Percentiles rank a stretch among this genome's conserved stretches.
Evolutionary conservation across 2,797 vertebrate species (phyloP).

Genomic region (Propithecus perrieri): DNA sequence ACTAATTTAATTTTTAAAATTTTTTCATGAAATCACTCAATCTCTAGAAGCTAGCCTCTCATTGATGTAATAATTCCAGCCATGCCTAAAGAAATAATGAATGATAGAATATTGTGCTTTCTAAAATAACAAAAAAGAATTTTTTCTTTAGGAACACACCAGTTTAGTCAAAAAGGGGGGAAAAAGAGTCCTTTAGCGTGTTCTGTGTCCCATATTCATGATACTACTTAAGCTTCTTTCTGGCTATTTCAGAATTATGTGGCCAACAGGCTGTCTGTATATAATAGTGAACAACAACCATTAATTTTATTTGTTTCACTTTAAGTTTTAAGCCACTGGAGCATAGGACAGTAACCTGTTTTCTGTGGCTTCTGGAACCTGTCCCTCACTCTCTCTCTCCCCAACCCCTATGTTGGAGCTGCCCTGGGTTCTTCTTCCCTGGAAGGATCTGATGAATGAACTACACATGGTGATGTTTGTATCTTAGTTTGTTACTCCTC

Average conservation of each 20-base stretch:
- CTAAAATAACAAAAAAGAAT: background rate
- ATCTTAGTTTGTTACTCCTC: background rate
- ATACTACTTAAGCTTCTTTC: background rate
- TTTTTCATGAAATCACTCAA: background rate
- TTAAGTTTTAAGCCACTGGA: background rate
- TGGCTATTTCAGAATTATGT: background rate
- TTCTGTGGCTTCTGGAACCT: background rate
- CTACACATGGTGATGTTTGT: background rate
- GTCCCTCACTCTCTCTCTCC: background rate
- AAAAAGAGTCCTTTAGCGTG: background rate
- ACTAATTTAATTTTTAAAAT: background rate
- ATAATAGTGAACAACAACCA: background rate
- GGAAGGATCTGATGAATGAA: background rate
- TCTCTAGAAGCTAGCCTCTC: background rate
- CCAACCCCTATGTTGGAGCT: accelerated
- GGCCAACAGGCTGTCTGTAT: background rate
- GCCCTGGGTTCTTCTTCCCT: background rate
- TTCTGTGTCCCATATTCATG: background rate
- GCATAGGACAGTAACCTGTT: background rate
- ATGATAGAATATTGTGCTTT: background rate
- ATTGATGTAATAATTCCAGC: background rate
- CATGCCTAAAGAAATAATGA: background rate
- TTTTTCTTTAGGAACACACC: background rate
- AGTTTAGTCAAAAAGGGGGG: background rate
- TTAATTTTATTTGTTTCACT: background rate